Evolutionary conservation across 2,113 vertebrate species (phyloP).

Genomic region (Nyctibius bracteatus): DNA sequence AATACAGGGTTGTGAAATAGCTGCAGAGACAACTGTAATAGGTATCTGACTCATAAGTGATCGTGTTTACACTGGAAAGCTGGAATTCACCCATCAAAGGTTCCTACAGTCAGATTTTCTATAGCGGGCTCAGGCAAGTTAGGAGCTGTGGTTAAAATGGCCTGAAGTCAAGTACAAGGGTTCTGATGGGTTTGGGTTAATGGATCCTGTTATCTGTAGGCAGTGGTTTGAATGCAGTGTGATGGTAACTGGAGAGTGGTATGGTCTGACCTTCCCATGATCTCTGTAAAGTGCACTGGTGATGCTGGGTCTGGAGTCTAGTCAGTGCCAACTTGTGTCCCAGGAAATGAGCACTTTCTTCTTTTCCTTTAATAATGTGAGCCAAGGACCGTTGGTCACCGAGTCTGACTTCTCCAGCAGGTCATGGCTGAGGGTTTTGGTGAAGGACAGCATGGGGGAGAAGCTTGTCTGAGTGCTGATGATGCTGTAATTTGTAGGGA

Average conservation of each 20-base stretch:
- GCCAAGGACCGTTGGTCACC: neutral
- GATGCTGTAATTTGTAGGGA: neutral
- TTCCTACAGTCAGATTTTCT: neutral
- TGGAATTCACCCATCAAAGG: neutral
- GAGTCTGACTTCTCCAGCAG: neutral
- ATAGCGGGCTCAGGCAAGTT: neutral
- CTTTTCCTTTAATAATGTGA: neutral
- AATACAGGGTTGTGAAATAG: conserved; percentile 16
- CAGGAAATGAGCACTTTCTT: neutral
- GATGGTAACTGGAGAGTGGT: neutral
- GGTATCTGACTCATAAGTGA: neutral
- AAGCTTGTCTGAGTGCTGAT: neutral
- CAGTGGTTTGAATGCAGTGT: neutral
- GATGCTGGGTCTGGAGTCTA: neutral
- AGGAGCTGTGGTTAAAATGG: neutral
- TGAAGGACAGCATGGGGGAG: neutral
- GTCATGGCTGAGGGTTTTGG: neutral
- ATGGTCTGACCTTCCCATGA: neutral
- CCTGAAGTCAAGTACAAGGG: neutral
- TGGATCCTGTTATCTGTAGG: neutral
- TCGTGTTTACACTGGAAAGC: conserved; percentile 1
- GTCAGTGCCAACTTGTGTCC: neutral
- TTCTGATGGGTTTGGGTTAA: neutral
- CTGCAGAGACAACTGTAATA: neutral
- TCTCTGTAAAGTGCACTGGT: neutral